Base-by-base conservation (phyloP, 2,113 vertebrate genomes). In the Apistogramma diplotaenia region DNA sequence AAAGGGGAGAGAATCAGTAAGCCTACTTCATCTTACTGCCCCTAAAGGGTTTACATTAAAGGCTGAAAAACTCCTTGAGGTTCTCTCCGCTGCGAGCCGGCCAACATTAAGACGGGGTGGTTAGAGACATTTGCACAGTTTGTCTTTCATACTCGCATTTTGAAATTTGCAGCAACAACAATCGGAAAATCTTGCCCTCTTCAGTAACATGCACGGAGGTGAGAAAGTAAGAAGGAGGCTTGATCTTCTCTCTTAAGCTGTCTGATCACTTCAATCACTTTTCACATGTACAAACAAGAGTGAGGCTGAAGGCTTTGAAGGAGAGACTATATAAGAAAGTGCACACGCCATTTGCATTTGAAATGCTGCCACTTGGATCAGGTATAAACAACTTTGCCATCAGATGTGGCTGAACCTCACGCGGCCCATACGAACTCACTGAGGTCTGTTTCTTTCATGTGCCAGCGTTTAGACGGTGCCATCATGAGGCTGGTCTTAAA, bases 101-200 rank as follows among this genome's bases (percentile, higher is more conserved):
- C 18, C 11, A 59, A 70, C 54, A 53, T 58, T 27, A 40, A 59
- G 29, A 21, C 16, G 11, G 6, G 37, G 29, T n/a, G 21, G 54
- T 37, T 23, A 29, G 43, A 54, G 46, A 72, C 16, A 23, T 59
- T 72, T 40, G 51, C 31, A 18, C 18, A 11, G 18, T 15, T 46
- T 58, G 13, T 51, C 29, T 70, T 51, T 59, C 54, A 55, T 3
- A 53, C 13, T 33, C 61, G 27, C 16, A 18, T 33, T 73, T 55
- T 73, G 6, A 79, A 46, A 33, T 55, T 56, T 56, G 35, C 18
- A 71, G 79, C 80, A 23, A 51, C 65, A 70, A 70, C 65, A 51
- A 70, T 89, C 77, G 82, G 82, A 90, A 84, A 88, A 82, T 21
- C 33, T 76, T 62, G 51, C 62, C 73, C 15, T 35, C 40, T 60